Percentiles rank a stretch among this genome's conserved stretches.
These are phyloP conservation scores for Andinoacara biseriatus DNA, from an alignment of 2,113 vertebrate genomes.

Conservation along the genomic window DNA sequence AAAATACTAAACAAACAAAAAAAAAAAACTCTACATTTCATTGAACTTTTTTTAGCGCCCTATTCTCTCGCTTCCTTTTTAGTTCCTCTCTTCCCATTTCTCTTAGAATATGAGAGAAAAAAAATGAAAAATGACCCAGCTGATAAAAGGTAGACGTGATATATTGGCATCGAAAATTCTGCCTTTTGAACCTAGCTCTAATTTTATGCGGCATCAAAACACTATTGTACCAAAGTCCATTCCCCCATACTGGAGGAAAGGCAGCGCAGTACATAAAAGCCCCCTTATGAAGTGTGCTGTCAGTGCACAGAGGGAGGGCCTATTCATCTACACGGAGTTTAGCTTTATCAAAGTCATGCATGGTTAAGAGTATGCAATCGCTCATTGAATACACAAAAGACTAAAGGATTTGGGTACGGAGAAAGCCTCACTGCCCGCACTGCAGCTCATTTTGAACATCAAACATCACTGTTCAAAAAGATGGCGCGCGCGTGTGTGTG, in stretches of 20 bases:
- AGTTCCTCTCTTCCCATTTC: neutral
- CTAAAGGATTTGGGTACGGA: conserved; percentile 21
- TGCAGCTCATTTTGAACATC: conserved; percentile 41
- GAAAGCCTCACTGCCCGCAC: conserved; percentile 15
- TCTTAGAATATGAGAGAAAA: neutral
- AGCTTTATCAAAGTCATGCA: conserved; percentile 69
- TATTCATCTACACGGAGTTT: conserved; percentile 52
- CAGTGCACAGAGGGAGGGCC: conserved; percentile 17
- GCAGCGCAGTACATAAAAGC: conserved; percentile 36
- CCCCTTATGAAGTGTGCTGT: conserved; percentile 38
- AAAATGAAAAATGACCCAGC: conserved; percentile 49
- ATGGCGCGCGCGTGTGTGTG: neutral
- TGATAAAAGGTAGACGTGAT: conserved; percentile 44
- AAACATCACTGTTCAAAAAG: conserved; percentile 59
- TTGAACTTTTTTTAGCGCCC: neutral
- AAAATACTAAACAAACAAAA: no score
- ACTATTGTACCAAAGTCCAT: conserved; percentile 32
- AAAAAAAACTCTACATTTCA: neutral
- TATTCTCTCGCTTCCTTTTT: neutral
- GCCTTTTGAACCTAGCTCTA: conserved; percentile 44
- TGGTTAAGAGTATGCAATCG: conserved; percentile 54
- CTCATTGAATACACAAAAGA: conserved; percentile 63
- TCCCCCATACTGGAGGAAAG: conserved; percentile 1
- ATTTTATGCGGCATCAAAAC: conserved; percentile 55
- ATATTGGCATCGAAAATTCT: conserved; percentile 17